These are phyloP conservation scores for Oxyteleia sp. DNA, from an alignment of 2,888 invertebrate species.

Conservation along the genomic window DNA sequence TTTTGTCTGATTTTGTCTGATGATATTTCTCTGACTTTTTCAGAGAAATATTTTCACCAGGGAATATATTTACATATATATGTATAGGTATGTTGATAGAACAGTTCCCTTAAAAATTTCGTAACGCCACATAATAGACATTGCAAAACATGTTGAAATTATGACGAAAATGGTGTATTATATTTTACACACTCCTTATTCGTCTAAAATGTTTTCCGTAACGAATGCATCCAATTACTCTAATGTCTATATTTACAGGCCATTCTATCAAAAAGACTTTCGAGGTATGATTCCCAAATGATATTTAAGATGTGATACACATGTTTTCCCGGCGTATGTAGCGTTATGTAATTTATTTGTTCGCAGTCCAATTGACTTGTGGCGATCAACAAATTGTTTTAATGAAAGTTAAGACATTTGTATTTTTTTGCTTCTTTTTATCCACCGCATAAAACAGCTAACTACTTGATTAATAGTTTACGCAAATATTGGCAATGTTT, in stretches of 20 bases:
- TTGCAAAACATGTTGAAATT: slow-evolving; percentile 23
- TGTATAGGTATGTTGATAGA: too few relatives aligned
- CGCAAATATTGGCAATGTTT: too few relatives aligned
- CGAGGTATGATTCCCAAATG: slow-evolving; percentile 18
- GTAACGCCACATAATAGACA: neutral
- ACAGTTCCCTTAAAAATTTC: slow-evolving; percentile 9
- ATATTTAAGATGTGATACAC: slow-evolving; percentile 18
- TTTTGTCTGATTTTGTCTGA: too few relatives aligned
- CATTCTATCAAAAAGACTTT: slow-evolving; percentile 23
- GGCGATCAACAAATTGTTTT: neutral
- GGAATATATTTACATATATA: too few relatives aligned
- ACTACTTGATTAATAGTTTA: too few relatives aligned
- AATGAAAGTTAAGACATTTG: too few relatives aligned
- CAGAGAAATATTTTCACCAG: too few relatives aligned
- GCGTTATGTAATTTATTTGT: neutral
- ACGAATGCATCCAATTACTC: slow-evolving; percentile 41
- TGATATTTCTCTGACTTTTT: too few relatives aligned
- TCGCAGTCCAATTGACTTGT: neutral
- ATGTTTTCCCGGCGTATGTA: neutral
- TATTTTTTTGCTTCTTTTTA: too few relatives aligned
- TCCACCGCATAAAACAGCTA: too few relatives aligned
- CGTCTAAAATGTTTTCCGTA: slow-evolving; percentile 25
- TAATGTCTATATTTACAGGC: slow-evolving; percentile 42
- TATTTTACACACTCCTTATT: slow-evolving; percentile 19
- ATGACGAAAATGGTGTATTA: slow-evolving; percentile 25